Base-by-base conservation (phyloP, 2,888 invertebrate species). In the Agonopterix arenella region DNA sequence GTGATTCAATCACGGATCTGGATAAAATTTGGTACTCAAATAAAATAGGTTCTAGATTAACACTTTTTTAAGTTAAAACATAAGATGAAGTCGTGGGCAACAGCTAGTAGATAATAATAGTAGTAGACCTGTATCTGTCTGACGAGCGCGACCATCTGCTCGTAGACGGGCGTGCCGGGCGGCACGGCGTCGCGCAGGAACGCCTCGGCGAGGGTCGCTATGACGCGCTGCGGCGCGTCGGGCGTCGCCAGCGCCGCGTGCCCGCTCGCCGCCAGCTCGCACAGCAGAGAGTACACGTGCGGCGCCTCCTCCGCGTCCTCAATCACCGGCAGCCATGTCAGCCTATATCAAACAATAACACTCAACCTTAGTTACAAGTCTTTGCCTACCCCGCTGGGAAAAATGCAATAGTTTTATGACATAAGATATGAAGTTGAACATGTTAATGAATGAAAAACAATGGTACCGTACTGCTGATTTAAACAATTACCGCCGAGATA, bases 231-330 rank as follows among this genome's bases (percentile, higher is more conserved):
- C 69, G 99, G 92, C 81, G 98, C 98, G 64, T 93, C 91, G 69
- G 97, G 96, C 72, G 97, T 94, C 52, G 92, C 93, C 55, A 98
- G 93, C 52, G 93, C 90, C 13, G 96, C 94, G 89, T 98, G 95
- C 73, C 98, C 97, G 64, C 93, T 91, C 81, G 98, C 97, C 57
- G 98, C 95, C 61, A 99, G 91, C 90, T 98, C 98, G 88, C 98
- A 98, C 60, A 99, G 90, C 80, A 98, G 96, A 52, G 95, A 95
- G 81, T 98, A 99, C 56, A 99, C 96, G 75, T 98, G 96, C 18
- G 96, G 96, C 46, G 98, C 96, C 86, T 99, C 99, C 63, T 98
- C 99, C 10, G 93, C 92, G 82, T 99, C 99, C 75, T 98, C 98
- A 61, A 95, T 93, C 40, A 98, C 97, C 8, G 99, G 99, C 70